Conservation (phyloP, 2,797 vertebrate species). For the Danio aesculapii region DNA sequence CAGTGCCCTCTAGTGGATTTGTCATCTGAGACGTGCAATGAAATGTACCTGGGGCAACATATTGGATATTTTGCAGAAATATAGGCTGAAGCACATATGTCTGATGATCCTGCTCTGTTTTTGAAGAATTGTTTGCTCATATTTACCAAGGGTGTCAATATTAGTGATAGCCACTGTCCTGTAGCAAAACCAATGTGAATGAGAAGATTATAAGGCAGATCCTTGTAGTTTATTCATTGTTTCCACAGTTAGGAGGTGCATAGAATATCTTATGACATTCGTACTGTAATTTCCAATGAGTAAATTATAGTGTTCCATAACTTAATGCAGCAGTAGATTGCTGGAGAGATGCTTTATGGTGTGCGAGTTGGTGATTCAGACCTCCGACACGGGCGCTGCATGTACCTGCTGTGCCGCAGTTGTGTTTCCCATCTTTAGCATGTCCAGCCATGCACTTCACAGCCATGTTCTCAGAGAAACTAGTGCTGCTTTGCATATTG, state of each 20-base stretch:
- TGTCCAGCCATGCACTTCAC: slow-evolving; percentile 38
- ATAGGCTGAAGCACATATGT: too few species aligned
- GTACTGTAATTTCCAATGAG: slow-evolving; percentile 41
- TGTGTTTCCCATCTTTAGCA: slow-evolving; percentile 30
- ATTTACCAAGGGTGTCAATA: too few species aligned
- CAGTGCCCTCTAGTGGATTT: too few species aligned
- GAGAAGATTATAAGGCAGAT: not conserved
- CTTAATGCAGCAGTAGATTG: slow-evolving; percentile 38
- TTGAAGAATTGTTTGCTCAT: too few species aligned
- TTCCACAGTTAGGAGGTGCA: slow-evolving; percentile 21
- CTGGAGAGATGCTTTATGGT: slow-evolving; percentile 48
- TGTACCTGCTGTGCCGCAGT: slow-evolving; percentile 37
- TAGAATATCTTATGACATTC: slow-evolving; percentile 46
- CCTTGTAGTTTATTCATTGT: slow-evolving; percentile 27
- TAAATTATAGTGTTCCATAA: slow-evolving; percentile 44
- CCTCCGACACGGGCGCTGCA: slow-evolving; percentile 37
- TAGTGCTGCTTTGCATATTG: slow-evolving; percentile 27
- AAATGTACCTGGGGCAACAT: too few species aligned
- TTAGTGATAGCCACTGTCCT: too few species aligned
- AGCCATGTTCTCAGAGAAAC: slow-evolving; percentile 33
- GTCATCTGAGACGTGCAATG: too few species aligned
- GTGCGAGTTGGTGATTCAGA: slow-evolving; percentile 55
- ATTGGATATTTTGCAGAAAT: too few species aligned
- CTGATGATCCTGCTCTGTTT: too few species aligned
- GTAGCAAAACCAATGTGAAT: not conserved